Percentiles rank a stretch among this genome's conserved stretches.
These are phyloP conservation scores for Chaetogeoica ovagalla DNA, from an alignment of 2,888 invertebrate species.

Conservation along the genomic window DNA sequence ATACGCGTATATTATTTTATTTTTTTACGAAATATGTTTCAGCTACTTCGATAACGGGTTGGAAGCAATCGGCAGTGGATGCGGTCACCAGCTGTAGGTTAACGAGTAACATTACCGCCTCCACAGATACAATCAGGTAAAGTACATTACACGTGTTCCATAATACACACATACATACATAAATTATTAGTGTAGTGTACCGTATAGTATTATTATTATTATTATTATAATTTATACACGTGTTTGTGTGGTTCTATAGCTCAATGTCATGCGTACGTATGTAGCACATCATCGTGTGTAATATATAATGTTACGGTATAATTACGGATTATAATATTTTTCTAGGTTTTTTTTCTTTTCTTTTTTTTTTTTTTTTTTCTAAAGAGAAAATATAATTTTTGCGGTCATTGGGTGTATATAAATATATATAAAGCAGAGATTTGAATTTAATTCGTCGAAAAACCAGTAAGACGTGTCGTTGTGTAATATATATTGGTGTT, in stretches of 20 bases:
- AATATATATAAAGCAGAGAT: neutral
- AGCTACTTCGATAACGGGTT: conserved; percentile 51
- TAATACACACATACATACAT: no score
- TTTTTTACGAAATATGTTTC: neutral
- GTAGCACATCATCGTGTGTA: neutral
- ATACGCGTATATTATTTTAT: neutral
- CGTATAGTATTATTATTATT: neutral
- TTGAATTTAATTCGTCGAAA: conserved; percentile 25
- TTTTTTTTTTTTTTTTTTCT: no score
- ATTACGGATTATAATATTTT: no score
- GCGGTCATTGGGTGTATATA: neutral
- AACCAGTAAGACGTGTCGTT: conserved; percentile 41
- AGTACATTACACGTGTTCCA: neutral
- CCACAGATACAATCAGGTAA: conserved; percentile 43
- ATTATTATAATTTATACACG: neutral
- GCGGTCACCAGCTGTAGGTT: conserved; percentile 46
- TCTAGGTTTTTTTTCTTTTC: no score
- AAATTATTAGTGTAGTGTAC: neutral
- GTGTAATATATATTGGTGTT: conserved; percentile 15
- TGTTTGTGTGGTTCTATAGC: neutral
- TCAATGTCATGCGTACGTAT: conserved; percentile 2
- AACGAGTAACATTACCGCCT: conserved; percentile 45
- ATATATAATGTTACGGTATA: neutral
- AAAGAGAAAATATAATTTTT: neutral
- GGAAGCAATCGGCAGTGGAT: conserved; percentile 49